Evolutionary conservation across 2,797 vertebrate genomes (phyloP).

Genomic region (Clarias pachynema): DNA sequence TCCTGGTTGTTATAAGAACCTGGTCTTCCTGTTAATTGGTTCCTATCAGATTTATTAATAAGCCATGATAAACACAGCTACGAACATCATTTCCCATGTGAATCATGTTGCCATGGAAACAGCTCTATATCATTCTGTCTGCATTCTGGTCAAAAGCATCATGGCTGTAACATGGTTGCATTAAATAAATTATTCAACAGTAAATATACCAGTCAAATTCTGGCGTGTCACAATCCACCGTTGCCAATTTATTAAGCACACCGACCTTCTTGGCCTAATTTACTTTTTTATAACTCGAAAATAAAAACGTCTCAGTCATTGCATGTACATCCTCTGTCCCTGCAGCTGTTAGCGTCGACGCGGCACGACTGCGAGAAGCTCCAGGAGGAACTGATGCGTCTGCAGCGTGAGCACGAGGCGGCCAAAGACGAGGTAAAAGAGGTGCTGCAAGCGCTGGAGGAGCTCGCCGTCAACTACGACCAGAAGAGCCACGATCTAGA

Average conservation of each 20-base stretch:
- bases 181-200: neutral
- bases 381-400: constrained; percentile 87
- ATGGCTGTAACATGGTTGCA: neutral
- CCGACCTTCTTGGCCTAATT: too few species aligned
- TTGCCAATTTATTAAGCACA: too few species aligned
- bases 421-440: constrained; percentile 97
- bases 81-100: constrained; percentile 8
- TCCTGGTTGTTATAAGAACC: neutral
- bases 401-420: constrained; percentile 87
- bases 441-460: constrained; percentile 95
- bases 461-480: constrained; percentile 96
- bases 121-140: neutral
- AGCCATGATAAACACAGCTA: neutral
- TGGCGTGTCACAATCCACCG: neutral
- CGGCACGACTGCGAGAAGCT: constrained; percentile 88
- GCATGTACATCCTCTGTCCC: neutral
- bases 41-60: constrained; percentile 7
- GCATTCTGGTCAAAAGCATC: neutral
- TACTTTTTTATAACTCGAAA: too few species aligned
- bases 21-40: constrained; percentile 11
- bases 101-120: constrained; percentile 52
- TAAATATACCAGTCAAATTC: neutral
- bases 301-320: neutral
- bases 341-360: constrained; percentile 82
- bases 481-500: constrained; percentile 96